phyloP scores from a whole-genome alignment of 2,113 vertebrate genomes.

The Eublepharis macularius region DNA sequence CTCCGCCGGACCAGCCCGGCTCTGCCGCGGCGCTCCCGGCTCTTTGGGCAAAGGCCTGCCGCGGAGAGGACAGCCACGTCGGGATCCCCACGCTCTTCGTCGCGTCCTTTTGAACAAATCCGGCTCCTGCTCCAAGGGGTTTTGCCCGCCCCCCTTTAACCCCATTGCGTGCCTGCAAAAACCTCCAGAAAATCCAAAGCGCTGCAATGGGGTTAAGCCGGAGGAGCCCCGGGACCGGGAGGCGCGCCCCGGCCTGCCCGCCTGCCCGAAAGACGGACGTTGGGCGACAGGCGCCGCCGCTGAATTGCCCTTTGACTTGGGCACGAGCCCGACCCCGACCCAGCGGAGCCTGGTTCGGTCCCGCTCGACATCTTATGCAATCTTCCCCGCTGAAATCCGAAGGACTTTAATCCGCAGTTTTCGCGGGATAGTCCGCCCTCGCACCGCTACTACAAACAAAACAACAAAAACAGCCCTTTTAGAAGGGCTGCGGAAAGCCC shows the following conservation, averaged over 20 bases:
- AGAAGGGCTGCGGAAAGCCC: too few relatives aligned
- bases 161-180: not conserved
- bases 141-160: constrained; percentile 27
- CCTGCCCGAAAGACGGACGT: too few relatives aligned
- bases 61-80: too few relatives aligned
- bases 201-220: not conserved
- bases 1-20: rapidly evolving
- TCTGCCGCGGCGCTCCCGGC: not conserved
- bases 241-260: too few relatives aligned
- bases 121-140: constrained; percentile 38
- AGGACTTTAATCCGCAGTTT: not conserved
- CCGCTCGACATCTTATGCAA: too few relatives aligned
- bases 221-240: too few relatives aligned
- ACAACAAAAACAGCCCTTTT: too few relatives aligned
- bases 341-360: not conserved
- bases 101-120: constrained; percentile 52
- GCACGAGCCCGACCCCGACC: too few relatives aligned
- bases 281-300: too few relatives aligned
- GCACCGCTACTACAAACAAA: not conserved
- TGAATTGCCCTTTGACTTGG: too few relatives aligned
- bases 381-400: not conserved
- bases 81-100: too few relatives aligned
- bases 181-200: not conserved
- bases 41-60: constrained; percentile 60
- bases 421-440: too few relatives aligned